Base-by-base conservation (phyloP, 2,113 vertebrate genomes). In the Siniperca chuatsi region DNA sequence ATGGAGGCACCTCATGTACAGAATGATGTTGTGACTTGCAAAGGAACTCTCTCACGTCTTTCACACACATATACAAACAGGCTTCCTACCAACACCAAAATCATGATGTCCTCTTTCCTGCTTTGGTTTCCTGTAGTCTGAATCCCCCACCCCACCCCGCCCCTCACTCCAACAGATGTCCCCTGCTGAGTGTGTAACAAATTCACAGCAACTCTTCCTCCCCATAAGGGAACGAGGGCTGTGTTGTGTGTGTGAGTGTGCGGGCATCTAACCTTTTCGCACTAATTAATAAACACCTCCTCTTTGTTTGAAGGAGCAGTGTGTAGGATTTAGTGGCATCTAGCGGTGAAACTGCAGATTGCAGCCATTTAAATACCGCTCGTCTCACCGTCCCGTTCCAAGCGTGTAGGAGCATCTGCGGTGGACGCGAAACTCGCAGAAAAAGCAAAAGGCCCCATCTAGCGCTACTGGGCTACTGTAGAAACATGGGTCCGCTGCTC, bases 171-270 rank as follows among this genome's bases (percentile, higher is more conserved):
- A 69, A 13, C 79, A 85, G 65, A 85, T 77, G 82, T 80, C 52
- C 67, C 81, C 71, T 42, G 75, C 69, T 76, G 83, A 87, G 81
- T 75, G 70, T 65, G 72, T 57, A 66, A 84, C 84, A 87, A 55
- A 77, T 92, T 87, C 88, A 87, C 83, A 89, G 82, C 68, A 58
- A 42, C 35, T 71, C 60, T 87, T 87, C 81, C 84, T 87, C 89
- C 81, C 84, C 78, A 54, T 78, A 13, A 46, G 13, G 7, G 48
- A 79, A 55, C 6, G 23, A 35, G 12, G 8, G 44, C 57, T n/a
- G 33, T 75, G 62, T 57, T 50, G 61, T 68, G 50, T 78, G 44
- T 78, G 40, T 73, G 52, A 40, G 68, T 12, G 20, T 57, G 65
- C 46, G 20, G 25, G 42, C 13, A 48, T 37, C 4, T 23, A 61